Evolutionary conservation across 2,113 vertebrate species (phyloP).

Genomic region (Callipepla squamata): DNA sequence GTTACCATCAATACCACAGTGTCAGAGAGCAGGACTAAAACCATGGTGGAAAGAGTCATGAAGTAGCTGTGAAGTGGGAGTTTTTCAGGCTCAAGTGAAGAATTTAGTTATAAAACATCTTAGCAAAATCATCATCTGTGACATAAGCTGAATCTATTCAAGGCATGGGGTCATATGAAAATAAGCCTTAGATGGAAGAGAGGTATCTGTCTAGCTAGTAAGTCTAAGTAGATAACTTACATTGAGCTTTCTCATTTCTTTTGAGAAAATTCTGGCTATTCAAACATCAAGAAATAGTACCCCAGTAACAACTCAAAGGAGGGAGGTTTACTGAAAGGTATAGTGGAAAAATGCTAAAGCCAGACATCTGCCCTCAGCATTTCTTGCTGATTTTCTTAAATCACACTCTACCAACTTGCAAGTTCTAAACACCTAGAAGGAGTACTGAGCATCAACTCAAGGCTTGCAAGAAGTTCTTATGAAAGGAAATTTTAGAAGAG

Average conservation of each 20-base stretch:
- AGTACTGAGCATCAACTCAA: background rate
- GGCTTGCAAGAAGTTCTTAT: background rate
- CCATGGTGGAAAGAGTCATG: background rate
- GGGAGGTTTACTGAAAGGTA: background rate
- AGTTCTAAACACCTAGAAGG: background rate
- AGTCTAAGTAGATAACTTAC: background rate
- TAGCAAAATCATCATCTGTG: background rate
- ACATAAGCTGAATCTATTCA: accelerated
- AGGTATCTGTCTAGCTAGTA: background rate
- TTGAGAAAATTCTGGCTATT: background rate
- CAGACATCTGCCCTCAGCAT: background rate
- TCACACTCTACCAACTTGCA: background rate
- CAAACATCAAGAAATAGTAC: background rate
- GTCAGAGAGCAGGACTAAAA: background rate
- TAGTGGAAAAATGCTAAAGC: background rate
- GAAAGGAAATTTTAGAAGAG: background rate
- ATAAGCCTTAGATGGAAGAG: background rate
- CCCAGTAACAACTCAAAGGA: background rate
- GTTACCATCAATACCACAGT: background rate
- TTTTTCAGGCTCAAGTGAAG: background rate
- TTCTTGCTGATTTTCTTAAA: background rate
- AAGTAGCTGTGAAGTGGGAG: background rate
- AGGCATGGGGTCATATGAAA: background rate
- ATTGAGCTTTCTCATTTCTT: background rate
- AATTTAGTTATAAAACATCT: background rate